Conservation (phyloP, 1,140 invertebrate genomes). For the Aphelenchoides fujianensis region DNA sequence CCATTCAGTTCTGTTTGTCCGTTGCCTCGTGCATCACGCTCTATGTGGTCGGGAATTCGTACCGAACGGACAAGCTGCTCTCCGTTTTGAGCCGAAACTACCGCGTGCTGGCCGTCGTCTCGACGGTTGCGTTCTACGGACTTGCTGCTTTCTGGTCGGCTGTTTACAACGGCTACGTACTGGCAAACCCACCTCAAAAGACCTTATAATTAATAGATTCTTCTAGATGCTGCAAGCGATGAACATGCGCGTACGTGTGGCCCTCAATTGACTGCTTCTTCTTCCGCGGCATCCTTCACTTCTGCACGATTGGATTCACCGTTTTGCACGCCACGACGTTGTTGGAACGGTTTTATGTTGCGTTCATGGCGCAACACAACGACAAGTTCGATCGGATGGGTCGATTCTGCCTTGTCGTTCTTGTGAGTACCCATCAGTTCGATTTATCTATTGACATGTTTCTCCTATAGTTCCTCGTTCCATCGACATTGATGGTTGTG, state of each 20-base stretch:
- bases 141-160: background rate
- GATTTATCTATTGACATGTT: too few relatives aligned
- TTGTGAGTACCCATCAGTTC: too few relatives aligned
- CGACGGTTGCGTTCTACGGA: background rate
- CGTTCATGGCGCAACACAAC: background rate
- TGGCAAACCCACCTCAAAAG: too few relatives aligned
- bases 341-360: background rate
- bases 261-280: background rate
- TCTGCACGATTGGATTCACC: background rate
- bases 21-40: background rate
- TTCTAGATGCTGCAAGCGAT: too few relatives aligned
- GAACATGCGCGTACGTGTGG: background rate
- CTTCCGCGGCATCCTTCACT: background rate
- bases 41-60: background rate
- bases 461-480: too few relatives aligned
- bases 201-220: too few relatives aligned
- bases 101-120: background rate
- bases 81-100: background rate
- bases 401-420: background rate
- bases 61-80: background rate
- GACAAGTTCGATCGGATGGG: background rate
- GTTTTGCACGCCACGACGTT: background rate
- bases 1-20: background rate
- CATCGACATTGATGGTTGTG: too few relatives aligned
- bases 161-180: background rate